These are phyloP conservation scores for Ictalurus furcatus DNA, from an alignment of 2,113 vertebrate species.

Conservation along the genomic window DNA sequence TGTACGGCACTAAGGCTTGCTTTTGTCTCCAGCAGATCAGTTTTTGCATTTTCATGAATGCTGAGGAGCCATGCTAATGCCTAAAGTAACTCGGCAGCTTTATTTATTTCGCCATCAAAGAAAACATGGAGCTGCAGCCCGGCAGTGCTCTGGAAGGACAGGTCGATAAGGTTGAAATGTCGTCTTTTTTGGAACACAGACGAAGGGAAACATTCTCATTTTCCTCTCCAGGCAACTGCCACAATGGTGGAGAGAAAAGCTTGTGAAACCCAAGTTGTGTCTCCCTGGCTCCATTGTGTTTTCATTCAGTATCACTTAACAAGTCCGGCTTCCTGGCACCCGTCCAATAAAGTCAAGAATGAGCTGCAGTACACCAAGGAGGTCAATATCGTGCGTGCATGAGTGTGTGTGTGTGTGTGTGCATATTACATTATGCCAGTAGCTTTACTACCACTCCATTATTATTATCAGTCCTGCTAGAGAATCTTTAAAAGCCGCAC, in stretches of 20 bases:
- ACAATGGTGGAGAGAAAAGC: conserved; percentile 40
- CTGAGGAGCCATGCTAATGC: background rate
- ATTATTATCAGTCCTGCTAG: conserved; percentile 13
- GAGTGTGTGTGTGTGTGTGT: conserved; percentile 29
- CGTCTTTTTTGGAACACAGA: conserved; percentile 4
- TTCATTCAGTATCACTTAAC: conserved; percentile 54
- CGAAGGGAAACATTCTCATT: conserved; percentile 41
- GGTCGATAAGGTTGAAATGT: conserved; percentile 41
- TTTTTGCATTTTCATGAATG: conserved; percentile 17
- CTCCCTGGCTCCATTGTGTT: conserved; percentile 44
- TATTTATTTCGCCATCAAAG: conserved; percentile 24
- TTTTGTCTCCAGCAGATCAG: conserved; percentile 25
- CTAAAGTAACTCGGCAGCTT: background rate
- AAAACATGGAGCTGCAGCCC: background rate
- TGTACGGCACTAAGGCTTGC: conserved; percentile 5
- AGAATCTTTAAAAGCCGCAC: conserved; percentile 5
- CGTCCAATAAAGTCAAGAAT: conserved; percentile 51
- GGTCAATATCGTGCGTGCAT: conserved; percentile 37
- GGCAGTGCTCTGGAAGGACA: conserved; percentile 20
- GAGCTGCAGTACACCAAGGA: conserved; percentile 37
- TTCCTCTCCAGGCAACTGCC: conserved; percentile 50
- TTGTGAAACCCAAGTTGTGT: conserved; percentile 47
- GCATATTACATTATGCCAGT: conserved; percentile 6
- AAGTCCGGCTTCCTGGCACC: conserved; percentile 42
- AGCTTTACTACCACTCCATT: background rate